A percentile compares a stretch with the other conserved stretches of the same genome.
These are phyloP conservation scores for Tachina grossa DNA, from an alignment of 2,888 invertebrate species.

Conservation along the genomic window DNA sequence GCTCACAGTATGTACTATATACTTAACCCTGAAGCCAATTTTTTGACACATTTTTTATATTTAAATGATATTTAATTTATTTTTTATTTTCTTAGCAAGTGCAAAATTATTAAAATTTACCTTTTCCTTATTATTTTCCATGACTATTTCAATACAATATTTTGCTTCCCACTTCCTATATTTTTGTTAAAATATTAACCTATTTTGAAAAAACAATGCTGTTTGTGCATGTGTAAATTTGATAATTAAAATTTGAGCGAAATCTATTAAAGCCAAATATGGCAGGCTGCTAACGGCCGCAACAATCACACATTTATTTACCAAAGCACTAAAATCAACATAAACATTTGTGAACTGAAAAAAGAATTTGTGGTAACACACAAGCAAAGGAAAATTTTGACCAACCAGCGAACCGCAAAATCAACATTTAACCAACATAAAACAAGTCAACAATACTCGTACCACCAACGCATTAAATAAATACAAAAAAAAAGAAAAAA, in stretches of 20 bases:
- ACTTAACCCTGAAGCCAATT: no score
- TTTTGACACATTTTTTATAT: no score
- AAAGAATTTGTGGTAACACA: constrained; percentile 19
- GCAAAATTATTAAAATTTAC: not conserved
- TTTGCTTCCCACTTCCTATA: constrained; percentile 16
- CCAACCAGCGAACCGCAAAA: constrained; percentile 49
- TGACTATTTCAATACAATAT: not conserved
- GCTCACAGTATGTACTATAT: no score
- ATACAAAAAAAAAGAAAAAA: constrained; percentile 8
- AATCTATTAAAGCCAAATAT: constrained; percentile 54
- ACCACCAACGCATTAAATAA: constrained; percentile 60
- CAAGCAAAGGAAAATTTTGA: constrained; percentile 15
- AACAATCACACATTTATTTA: constrained; percentile 17
- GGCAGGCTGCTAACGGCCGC: constrained; percentile 16
- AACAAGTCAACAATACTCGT: constrained; percentile 28
- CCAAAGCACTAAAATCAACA: not conserved
- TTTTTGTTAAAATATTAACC: constrained; percentile 28
- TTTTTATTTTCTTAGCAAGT: not conserved
- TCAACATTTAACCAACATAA: constrained; percentile 29
- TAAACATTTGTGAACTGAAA: not conserved
- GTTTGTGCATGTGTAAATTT: constrained; percentile 32
- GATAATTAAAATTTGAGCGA: constrained; percentile 53
- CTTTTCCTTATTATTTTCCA: not conserved
- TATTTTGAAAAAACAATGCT: constrained; percentile 14
- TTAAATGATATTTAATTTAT: no score